phyloP scores from a whole-genome alignment of 2,888 invertebrate genomes.

The Notocelia uddmanniana region DNA sequence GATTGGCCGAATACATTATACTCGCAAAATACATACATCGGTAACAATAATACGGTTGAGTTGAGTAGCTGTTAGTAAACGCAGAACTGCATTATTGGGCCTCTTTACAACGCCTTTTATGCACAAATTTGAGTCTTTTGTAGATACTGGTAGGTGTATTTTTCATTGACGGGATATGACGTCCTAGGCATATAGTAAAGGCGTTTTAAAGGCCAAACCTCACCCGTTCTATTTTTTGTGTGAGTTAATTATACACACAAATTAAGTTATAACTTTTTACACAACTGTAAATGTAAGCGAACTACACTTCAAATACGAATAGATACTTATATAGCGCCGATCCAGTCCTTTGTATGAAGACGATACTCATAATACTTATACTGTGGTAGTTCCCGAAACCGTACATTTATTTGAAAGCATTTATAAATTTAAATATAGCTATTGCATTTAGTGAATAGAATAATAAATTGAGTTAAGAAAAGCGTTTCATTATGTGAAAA shows the following conservation, averaged over 20 bases:
- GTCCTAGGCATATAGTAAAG: not conserved
- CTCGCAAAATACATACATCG: too few species aligned
- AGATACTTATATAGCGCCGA: not conserved
- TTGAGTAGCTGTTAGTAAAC: not conserved
- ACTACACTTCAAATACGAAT: too few species aligned
- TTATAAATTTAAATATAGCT: constrained; percentile 41
- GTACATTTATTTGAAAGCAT: not conserved
- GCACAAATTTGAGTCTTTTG: too few species aligned
- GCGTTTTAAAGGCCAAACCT: not conserved
- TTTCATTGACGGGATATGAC: not conserved
- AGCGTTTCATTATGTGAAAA: constrained; percentile 41
- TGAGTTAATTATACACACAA: not conserved
- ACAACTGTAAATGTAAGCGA: not conserved
- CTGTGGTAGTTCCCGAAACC: not conserved
- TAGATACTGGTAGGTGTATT: not conserved
- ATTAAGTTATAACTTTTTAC: not conserved
- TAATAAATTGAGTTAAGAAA: constrained; percentile 30
- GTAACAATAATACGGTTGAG: not conserved
- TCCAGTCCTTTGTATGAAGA: constrained; percentile 1
- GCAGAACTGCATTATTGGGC: not conserved
- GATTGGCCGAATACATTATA: too few species aligned
- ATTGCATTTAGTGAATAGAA: constrained; percentile 43
- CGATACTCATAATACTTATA: constrained; percentile 2
- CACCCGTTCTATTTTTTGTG: not conserved
- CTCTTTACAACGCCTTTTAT: not conserved